A percentile compares a stretch with the other conserved stretches of the same genome.
phyloP scores from a whole-genome alignment of 2,797 vertebrate genomes.

The Chelon labrosus region DNA sequence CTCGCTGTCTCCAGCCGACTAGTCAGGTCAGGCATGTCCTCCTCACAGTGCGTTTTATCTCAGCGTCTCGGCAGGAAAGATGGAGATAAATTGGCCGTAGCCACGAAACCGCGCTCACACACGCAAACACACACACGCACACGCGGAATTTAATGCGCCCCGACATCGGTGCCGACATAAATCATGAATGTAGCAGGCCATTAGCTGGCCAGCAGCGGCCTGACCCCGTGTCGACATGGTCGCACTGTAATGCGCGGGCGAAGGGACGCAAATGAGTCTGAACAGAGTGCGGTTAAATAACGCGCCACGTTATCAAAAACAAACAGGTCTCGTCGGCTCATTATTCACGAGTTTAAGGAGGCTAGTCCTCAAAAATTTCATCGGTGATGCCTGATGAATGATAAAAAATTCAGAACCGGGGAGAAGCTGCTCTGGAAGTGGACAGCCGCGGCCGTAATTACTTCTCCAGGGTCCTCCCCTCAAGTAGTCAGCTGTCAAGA shows the following conservation, averaged over 20 bases:
- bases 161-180: constrained; percentile 21
- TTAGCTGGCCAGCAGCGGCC: constrained; percentile 3
- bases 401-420: constrained; percentile 22
- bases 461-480: constrained; percentile 36
- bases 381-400: constrained; percentile 40
- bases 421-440: constrained; percentile 19
- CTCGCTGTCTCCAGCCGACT: constrained; percentile 18
- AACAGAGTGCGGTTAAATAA: constrained; percentile 31
- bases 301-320: constrained; percentile 18
- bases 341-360: constrained; percentile 45
- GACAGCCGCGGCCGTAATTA: constrained; percentile 37
- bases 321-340: constrained; percentile 38
- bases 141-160: constrained; percentile 17
- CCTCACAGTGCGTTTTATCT: constrained; percentile 21
- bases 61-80: not conserved
- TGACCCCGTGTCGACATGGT: constrained; percentile 19
- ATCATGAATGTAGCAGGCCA: constrained; percentile 23
- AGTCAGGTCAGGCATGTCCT: not conserved
- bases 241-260: not conserved
- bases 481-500: constrained; percentile 21
- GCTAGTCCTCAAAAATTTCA: constrained; percentile 26
- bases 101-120: constrained; percentile 11
- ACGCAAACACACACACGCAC: not conserved
- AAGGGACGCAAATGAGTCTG: constrained; percentile 24
- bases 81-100: not conserved